A percentile compares a stretch with the other conserved stretches of the same genome.
Evolutionary conservation across 35 echinoderm and acorn worm genomes (phyloP).

Genomic region (Chiridota heheva): DNA sequence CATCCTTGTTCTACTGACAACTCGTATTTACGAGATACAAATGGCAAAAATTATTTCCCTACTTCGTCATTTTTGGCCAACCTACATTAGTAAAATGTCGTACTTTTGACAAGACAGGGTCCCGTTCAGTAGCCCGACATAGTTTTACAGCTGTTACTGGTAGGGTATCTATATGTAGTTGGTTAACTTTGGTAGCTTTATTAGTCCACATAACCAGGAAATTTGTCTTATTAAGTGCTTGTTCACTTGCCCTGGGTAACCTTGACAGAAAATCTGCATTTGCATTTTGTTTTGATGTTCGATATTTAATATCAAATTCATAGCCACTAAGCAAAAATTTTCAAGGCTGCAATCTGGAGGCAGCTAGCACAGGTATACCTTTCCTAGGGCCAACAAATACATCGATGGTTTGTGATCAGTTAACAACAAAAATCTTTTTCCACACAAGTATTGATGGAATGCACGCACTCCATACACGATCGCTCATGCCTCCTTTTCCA

Average conservation of each 20-base stretch:
- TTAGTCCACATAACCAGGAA: constrained; percentile 13
- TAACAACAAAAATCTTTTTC: constrained; percentile 33
- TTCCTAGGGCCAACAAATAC: constrained; percentile 29
- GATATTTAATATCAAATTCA: constrained; percentile 55
- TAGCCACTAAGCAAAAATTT: constrained; percentile 54
- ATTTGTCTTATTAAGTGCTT: background rate
- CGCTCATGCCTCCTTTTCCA: constrained; percentile 50
- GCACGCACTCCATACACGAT: constrained; percentile 17
- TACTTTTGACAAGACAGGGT: constrained; percentile 35
- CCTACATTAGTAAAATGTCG: constrained; percentile 19
- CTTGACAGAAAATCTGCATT: constrained; percentile 54
- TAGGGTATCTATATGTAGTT: constrained; percentile 25
- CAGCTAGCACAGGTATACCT: constrained; percentile 21
- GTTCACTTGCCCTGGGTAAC: constrained; percentile 9
- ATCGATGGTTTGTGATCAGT: constrained; percentile 63
- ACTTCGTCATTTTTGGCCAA: constrained; percentile 34
- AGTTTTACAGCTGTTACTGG: constrained; percentile 26
- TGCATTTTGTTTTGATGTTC: constrained; percentile 33
- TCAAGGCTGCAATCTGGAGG: constrained; percentile 54
- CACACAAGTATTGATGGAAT: constrained; percentile 47
- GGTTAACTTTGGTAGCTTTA: constrained; percentile 44
- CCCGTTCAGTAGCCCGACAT: constrained; percentile 11
- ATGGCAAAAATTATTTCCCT: background rate
- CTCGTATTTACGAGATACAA: constrained; percentile 16
- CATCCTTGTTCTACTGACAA: constrained; percentile 29